Base-by-base conservation (phyloP, 2,797 vertebrate species). In the Myotis myotis region DNA sequence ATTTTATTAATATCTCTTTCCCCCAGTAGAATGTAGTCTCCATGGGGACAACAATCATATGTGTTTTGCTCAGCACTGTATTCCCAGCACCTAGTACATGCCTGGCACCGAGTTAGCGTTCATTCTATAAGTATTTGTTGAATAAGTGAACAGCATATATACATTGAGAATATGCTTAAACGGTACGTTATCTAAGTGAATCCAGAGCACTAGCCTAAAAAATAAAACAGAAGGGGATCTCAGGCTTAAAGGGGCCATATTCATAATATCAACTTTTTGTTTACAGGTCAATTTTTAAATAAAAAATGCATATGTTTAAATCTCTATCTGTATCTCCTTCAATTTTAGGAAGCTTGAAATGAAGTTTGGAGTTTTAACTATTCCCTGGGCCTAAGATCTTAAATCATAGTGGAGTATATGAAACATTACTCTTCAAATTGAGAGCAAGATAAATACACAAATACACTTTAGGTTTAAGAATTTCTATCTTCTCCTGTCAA, bases 391-490 rank as follows among this genome's bases (percentile, higher is more conserved):
- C 38, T 49, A 85, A 71, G n/a, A 85, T 74, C n/a, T 68, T 68
- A 80, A 89, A 78, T 79, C 11, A 71, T 51, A 64, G 11, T 33
- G 3, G n/a, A 84, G 53, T 64, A 30, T 20, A 80, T 36, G 49
- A 89, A 95, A 93, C 7, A 60, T 85, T 86, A 64, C 51, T 80
- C n/a, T 49, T 86, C 64, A 89, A 89, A 93, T 30, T 93, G 55
- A 93, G 55, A 89, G 19, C 25, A 90, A 93, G 9, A 80, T 44
- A 64, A 89, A 75, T 30, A 51, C 9, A 68, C 72, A 87, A 76
- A 92, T 30, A 33, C 3, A 66, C 9, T 80, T 74, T 60, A n/a
- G 28, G 4, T 49, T 74, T 74, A 60, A 86, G 28, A 33, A 79
- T 36, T 38, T 47, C 66, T 10, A 86, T 38, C 86, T 75, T 33